phyloP scores from a whole-genome alignment of 2,888 invertebrate species.

The Brachyopa scutellaris region DNA sequence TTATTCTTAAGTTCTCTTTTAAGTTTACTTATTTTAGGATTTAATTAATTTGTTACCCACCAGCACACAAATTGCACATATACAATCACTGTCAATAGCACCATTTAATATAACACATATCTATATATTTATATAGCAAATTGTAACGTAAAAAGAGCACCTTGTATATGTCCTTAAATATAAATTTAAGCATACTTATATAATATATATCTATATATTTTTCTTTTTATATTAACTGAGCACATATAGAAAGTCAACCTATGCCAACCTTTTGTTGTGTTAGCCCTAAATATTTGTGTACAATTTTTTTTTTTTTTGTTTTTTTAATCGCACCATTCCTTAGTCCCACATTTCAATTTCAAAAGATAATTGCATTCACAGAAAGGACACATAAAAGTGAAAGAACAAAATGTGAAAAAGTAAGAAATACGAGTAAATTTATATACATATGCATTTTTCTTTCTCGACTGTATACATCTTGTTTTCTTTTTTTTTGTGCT shows the following conservation, averaged over 20 bases:
- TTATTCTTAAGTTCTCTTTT: neutral
- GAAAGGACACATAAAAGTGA: slow-evolving; percentile 32
- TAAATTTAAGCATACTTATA: neutral
- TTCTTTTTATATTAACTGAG: slow-evolving; percentile 5
- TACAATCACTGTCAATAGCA: slow-evolving; percentile 52
- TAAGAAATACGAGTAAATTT: slow-evolving; percentile 40
- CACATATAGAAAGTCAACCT: slow-evolving; percentile 25
- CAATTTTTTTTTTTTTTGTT: neutral
- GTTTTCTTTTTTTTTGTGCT: slow-evolving; percentile 12
- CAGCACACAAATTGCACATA: slow-evolving; percentile 59
- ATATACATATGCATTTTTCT: slow-evolving; percentile 47
- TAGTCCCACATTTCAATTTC: slow-evolving; percentile 1
- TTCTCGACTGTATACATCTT: neutral
- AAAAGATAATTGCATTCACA: slow-evolving; percentile 58
- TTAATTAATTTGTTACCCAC: slow-evolving; percentile 27
- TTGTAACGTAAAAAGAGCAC: slow-evolving; percentile 63
- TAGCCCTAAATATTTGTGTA: slow-evolving; percentile 21
- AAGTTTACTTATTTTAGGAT: neutral
- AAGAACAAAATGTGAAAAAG: neutral
- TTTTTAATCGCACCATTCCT: slow-evolving; percentile 41
- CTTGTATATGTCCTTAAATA: slow-evolving; percentile 50
- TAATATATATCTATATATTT: neutral
- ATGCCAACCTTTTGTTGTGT: slow-evolving; percentile 30
- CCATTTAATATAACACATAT: slow-evolving; percentile 47
- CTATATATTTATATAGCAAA: slow-evolving; percentile 31